Base-by-base conservation (phyloP, 30 jellyfish, hydroid and myxozoan genomes). In the Cassiopea xamachana region DNA sequence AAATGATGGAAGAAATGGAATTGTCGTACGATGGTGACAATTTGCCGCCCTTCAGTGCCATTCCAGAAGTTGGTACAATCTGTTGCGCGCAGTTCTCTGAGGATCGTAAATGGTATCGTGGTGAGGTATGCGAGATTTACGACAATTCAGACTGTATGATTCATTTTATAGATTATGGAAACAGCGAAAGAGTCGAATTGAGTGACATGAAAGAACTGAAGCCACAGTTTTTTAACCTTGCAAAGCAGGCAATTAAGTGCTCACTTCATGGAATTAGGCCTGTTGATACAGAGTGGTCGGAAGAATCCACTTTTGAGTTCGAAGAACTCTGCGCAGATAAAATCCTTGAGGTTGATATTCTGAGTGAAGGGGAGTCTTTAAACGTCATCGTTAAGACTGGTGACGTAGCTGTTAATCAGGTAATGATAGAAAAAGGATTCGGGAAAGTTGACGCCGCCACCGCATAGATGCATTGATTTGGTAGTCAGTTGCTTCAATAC, bases 81-180 rank as follows among this genome's bases (percentile, higher is more conserved):
- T 90, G 97, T 62, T 62, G 89, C 73, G 92, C 97, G 17, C 78
- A 50, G 59, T 90, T 72, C 68, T 60, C 84, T 58, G 93, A 55
- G 43, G 97, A 90, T 64, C 68, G 79, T 6, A 71, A 81, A 50
- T 90, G 97, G 97, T 90, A 90, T 71, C 92, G 97, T n/a, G 97
- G 88, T 50, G 97, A 90, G 69, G 85, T 90, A 5, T 64, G 74
- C 74, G 74, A 13, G 6, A 64, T 5, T 5, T 64, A 4, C 15
- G 46, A 60, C 7, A 79, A 90, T 47, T 17, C 18, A 6, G 44
- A 64, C 39, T 87, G 87, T 72, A 71, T 59, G 64, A 94, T 88
- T 50, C 61, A 46, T 7, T 87, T 93, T 73, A 58, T 92, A 59
- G 98, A 93, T 79, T 88, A 72, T 83, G 98, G 98, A n/a, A 93